Base-by-base conservation (phyloP, 2,797 vertebrate species). In the Scyliorhinus canicula region DNA sequence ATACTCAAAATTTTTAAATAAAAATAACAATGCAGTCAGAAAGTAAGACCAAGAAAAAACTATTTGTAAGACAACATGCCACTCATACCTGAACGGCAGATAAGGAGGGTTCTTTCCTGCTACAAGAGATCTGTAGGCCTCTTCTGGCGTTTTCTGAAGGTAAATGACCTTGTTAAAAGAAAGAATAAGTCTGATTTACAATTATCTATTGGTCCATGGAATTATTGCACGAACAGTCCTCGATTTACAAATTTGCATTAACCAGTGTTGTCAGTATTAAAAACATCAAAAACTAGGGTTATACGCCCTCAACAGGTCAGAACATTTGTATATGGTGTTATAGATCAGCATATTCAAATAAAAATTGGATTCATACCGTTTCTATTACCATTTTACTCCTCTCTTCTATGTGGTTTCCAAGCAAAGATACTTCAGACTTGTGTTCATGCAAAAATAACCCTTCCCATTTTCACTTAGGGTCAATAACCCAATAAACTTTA, bases 121-220 rank as follows among this genome's bases (percentile, higher is more conserved):
- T 31, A 98, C 96, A 95, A 99, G 98, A 0, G 97, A 97, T 97
- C 98, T 97, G 96, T 98, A 99, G 47, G 98, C 98, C 96, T 99
- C 99, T 96, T 99, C 99, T 95, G 99, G 98, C 12, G 98, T 98
- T 96, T 99, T 99, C 98, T 99, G 99, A 96, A 99, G 97, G 96
- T 99, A 99, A 96, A 99, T 98, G 94, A 99, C 98, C 99, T 99
- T 96, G 0, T 7, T 19, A 95, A 55, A 95, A 74, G 47, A 94
- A 85, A 63, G 2, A 84, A 55, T 95, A 95, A 93, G 57, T 93
- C 90, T 95, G 95, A 44, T 26, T 93, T 84, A 93, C 93, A 93
- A 71, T 47, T 52, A 71, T 90, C 57, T 90, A 21, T 28, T 2
- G 26, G 14, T 28, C 47, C 2, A 26, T 44, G n/a, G 2, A 91